Conservation (phyloP, 2,113 vertebrate genomes). For the Oryzias woworae region DNA sequence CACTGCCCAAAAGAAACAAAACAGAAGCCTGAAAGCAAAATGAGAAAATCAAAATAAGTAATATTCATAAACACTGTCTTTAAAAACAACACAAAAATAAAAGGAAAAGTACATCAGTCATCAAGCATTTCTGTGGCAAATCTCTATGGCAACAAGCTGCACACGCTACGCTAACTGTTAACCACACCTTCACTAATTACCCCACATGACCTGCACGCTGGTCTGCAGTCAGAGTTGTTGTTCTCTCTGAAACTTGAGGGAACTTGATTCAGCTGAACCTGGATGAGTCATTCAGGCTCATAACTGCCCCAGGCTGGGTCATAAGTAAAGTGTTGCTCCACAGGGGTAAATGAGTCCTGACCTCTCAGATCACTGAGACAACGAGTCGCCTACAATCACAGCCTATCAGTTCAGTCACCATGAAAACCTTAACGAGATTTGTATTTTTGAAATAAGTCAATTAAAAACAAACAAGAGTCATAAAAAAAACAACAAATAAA, state of each 20-base stretch:
- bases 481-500: too few relatives aligned
- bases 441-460: too few relatives aligned
- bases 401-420: slow-evolving; percentile 13
- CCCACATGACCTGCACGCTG: slow-evolving; percentile 34
- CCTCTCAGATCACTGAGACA: slow-evolving; percentile 33
- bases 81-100: slow-evolving; percentile 17
- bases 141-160: slow-evolving; percentile 44
- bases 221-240: slow-evolving; percentile 26
- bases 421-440: too few relatives aligned
- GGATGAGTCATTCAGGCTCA: slow-evolving; percentile 45
- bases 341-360: slow-evolving; percentile 28
- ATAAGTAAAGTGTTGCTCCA: slow-evolving; percentile 27
- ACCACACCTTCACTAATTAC: slow-evolving; percentile 56
- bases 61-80: slow-evolving; percentile 36
- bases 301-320: slow-evolving; percentile 10
- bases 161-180: slow-evolving; percentile 43
- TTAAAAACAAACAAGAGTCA: too few relatives aligned
- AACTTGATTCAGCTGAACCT: slow-evolving; percentile 29
- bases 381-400: slow-evolving; percentile 13
- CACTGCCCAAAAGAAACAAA: slow-evolving; percentile 7
- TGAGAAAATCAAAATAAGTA: slow-evolving; percentile 5
- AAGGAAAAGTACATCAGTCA: slow-evolving; percentile 16
- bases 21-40: slow-evolving; percentile 10
- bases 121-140: slow-evolving; percentile 42
- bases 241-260: slow-evolving; percentile 26